phyloP scores from a whole-genome alignment of 2,113 vertebrate species.

The human (Homo sapiens) region GRCh38 chr4:160419501-160420000 shows the following conservation, averaged over 20 bases:
- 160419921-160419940: not conserved
- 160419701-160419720: not conserved
- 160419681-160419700: not conserved
- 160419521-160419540: constrained; percentile 17
- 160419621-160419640: not conserved
- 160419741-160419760: not conserved
- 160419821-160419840: not conserved
- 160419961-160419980: not conserved
- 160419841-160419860: not conserved
- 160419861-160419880: not conserved
- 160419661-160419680: not conserved
- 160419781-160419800: not conserved
- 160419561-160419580: not conserved
- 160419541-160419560: not conserved
- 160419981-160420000: not conserved
- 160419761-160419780: not conserved
- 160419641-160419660: not conserved
- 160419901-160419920: not conserved
- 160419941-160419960: not conserved
- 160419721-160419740: not conserved
- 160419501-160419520: not conserved
- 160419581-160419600: not conserved
- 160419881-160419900: not conserved
- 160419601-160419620: not conserved
- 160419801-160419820: not conserved